These are phyloP conservation scores for Caprella mutica DNA, from an alignment of 2,888 invertebrate genomes.

Conservation along the genomic window DNA sequence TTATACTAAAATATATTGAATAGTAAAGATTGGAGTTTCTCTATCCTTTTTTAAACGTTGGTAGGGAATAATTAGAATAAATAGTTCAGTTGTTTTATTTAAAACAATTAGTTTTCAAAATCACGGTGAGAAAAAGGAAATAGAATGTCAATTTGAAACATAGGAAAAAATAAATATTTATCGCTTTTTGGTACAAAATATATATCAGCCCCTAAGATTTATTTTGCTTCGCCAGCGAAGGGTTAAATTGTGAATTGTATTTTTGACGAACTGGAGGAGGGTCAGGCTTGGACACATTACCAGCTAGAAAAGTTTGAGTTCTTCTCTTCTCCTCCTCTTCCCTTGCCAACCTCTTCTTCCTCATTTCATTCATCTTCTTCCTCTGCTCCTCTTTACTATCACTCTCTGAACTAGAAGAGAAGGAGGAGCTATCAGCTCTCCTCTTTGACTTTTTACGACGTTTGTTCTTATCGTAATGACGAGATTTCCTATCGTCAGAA, in stretches of 20 bases:
- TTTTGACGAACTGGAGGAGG: conserved; percentile 47
- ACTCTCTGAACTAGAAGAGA: conserved; percentile 37
- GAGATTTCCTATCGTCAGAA: conserved; percentile 35
- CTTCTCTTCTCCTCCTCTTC: conserved; percentile 65
- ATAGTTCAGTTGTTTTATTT: too few relatives aligned
- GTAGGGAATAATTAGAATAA: too few relatives aligned
- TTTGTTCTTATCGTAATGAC: too few relatives aligned
- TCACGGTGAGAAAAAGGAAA: too few relatives aligned
- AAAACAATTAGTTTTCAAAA: too few relatives aligned
- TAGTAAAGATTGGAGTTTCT: too few relatives aligned
- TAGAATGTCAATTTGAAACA: too few relatives aligned
- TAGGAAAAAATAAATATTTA: too few relatives aligned
- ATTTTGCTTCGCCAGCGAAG: conserved; percentile 46
- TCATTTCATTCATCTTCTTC: conserved; percentile 52
- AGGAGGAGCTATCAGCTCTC: not conserved
- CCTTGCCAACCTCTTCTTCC: conserved; percentile 65
- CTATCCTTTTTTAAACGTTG: too few relatives aligned
- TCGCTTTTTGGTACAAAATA: conserved; percentile 5
- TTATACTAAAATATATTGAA: too few relatives aligned
- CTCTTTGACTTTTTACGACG: conserved; percentile 35
- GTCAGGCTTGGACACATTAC: conserved; percentile 41
- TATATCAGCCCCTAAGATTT: not conserved
- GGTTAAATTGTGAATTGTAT: conserved; percentile 96
- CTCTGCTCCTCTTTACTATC: conserved; percentile 38
- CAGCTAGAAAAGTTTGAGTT: conserved; percentile 55